Evolutionary conservation across 2,888 invertebrate genomes (phyloP).

Genomic region (Aspidiotus destructor): DNA sequence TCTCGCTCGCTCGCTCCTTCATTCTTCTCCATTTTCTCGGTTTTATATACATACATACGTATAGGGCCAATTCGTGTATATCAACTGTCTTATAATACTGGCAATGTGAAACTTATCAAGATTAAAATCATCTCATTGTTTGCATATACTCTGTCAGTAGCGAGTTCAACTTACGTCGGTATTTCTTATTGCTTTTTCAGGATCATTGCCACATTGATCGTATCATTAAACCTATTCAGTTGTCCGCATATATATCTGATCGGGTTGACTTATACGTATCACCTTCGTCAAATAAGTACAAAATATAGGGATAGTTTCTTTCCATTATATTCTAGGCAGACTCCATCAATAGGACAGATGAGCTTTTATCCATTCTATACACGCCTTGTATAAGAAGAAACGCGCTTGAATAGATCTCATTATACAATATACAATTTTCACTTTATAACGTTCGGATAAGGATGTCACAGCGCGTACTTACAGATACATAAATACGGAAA

Average conservation of each 20-base stretch:
- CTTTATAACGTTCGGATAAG: too few species aligned
- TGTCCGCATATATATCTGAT: not conserved
- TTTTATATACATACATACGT: too few species aligned
- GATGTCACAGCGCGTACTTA: too few species aligned
- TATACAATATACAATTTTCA: too few species aligned
- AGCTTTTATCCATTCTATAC: too few species aligned
- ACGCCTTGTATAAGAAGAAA: too few species aligned
- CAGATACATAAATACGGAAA: too few species aligned
- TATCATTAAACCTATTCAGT: slow-evolving; percentile 2
- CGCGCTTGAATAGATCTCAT: too few species aligned
- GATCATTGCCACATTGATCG: slow-evolving; percentile 1
- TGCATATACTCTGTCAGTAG: not conserved
- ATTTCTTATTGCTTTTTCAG: slow-evolving; percentile 3
- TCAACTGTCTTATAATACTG: not conserved
- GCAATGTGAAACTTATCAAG: not conserved
- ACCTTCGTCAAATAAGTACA: slow-evolving; percentile 4
- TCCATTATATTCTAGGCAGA: not conserved
- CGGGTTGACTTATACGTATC: slow-evolving; percentile 1
- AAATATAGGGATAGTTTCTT: slow-evolving; percentile 1
- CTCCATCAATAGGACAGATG: too few species aligned
- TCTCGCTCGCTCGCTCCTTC: too few species aligned
- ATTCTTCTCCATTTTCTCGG: too few species aligned
- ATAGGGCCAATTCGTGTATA: not conserved
- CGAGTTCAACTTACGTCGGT: slow-evolving; percentile 4
- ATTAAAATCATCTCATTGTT: slow-evolving; percentile 3